A percentile compares a stretch with the other conserved stretches of the same genome.
Evolutionary conservation across 1,140 invertebrate species (phyloP).

Genomic region (Cephus cinctus): DNA sequence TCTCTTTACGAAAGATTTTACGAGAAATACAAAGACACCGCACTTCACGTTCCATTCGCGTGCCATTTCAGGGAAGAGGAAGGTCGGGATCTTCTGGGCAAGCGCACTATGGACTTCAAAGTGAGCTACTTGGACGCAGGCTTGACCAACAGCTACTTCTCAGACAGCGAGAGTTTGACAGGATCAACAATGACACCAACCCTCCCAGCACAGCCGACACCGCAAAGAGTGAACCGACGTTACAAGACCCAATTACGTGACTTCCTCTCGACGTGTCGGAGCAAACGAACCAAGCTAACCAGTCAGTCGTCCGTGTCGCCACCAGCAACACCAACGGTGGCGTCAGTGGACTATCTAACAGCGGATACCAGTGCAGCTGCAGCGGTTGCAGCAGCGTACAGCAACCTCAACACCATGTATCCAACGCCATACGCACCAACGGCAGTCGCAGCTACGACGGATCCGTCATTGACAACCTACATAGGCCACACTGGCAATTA

Average conservation of each 20-base stretch:
- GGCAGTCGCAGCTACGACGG: conserved; percentile 62
- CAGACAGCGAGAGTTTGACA: conserved; percentile 80
- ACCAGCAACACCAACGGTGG: conserved; percentile 50
- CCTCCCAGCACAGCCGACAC: conserved; percentile 57
- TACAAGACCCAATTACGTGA: conserved; percentile 92
- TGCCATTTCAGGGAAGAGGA: conserved; percentile 87
- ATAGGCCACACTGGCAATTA: conserved; percentile 74
- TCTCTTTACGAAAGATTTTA: conserved; percentile 6
- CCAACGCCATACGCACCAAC: conserved; percentile 66
- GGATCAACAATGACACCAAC: conserved; percentile 58
- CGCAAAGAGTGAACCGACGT: conserved; percentile 77
- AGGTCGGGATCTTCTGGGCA: conserved; percentile 91
- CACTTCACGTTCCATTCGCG: not conserved
- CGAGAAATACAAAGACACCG: not conserved
- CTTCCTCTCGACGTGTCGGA: conserved; percentile 87
- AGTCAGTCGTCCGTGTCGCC: conserved; percentile 47
- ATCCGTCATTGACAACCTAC: conserved; percentile 61
- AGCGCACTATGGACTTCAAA: conserved; percentile 98
- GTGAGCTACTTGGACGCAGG: conserved; percentile 94
- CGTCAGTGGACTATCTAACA: conserved; percentile 66
- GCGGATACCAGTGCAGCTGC: conserved; percentile 65
- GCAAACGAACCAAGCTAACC: conserved; percentile 78
- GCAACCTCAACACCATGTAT: conserved; percentile 81
- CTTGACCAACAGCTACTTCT: conserved; percentile 85
- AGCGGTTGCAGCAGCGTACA: conserved; percentile 74